Evolutionary conservation across 2,113 vertebrate species (phyloP), one percentile per base, ranked within the genome.

Genomic region (Psilopsiagon aymara): DNA sequence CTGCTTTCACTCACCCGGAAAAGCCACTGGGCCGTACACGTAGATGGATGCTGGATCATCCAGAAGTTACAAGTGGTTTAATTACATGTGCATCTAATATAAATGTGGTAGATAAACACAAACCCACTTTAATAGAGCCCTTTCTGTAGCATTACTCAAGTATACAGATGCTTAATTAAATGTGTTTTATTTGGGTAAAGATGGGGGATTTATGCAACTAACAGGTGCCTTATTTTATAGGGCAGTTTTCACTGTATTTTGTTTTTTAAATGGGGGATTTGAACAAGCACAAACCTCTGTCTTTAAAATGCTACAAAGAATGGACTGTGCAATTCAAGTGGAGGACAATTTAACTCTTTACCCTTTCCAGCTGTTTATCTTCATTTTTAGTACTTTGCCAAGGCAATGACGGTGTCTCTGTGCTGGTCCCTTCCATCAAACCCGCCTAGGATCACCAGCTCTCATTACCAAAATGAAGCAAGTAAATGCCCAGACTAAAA

Each of bases 1-100:
- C 62, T 51, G 71, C 52, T 62, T 86, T 86, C 59, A 14, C 35
- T 69, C 63, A 11, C 43, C 29, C n/a, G 46, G 53, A 74, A 16
- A 67, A 79, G 77, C 29, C 31, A 5, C 74, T 7, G 29, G 80
- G 83, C 67, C 1, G 0, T 28, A 11, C 0, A 0, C 9, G 2
- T 31, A 12, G 37, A 47, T 14, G 70, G 78, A 11, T 46, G 75
- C 33, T 0, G 4, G 51, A 14, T 88, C 70, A 37, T 44, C 79
- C 57, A 37, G 66, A 37, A 92, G 55, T 51, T 63, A 49, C 0
- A 10, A 41, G 51, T 4, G 2, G 11, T 93, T 94, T 85, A 75
- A 88, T 88, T 68, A 19, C 3, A n/a, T 2, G 23, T 37, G 44
- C 29, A 7, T 23, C 2, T 19, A 21, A 52, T 12, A 33, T 6